A percentile compares a stretch with the other conserved stretches of the same genome.
These are phyloP conservation scores for Daptonema setosum DNA, from an alignment of 2,888 invertebrate genomes.

Conservation along the genomic window DNA sequence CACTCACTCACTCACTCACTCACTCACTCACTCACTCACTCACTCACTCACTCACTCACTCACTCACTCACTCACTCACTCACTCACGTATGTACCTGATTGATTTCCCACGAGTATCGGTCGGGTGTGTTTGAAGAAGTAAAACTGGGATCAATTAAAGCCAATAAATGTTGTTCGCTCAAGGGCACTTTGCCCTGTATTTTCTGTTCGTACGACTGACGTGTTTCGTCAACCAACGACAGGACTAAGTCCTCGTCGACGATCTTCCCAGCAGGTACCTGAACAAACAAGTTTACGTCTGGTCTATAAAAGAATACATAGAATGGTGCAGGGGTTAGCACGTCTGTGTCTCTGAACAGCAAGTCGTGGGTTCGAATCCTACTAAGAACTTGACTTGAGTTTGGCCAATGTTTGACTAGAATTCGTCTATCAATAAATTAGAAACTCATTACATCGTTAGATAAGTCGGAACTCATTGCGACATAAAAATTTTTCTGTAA, in stretches of 20 bases:
- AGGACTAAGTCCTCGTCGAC: conserved; percentile 12
- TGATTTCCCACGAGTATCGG: not conserved
- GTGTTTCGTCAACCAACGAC: conserved; percentile 17
- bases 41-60: not conserved
- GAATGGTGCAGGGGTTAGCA: not conserved
- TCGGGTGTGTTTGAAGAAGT: not conserved
- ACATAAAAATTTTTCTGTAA: too few species aligned
- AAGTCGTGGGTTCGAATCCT: too few species aligned
- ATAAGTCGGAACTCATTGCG: too few species aligned
- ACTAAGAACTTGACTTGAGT: too few species aligned
- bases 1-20: too few species aligned
- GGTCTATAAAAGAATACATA: not conserved
- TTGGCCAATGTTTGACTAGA: not conserved
- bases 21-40: too few species aligned
- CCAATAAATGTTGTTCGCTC: conserved; percentile 1
- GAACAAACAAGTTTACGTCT: not conserved
- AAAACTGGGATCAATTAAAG: conserved; percentile 3
- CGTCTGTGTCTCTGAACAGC: too few species aligned
- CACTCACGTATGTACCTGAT: too few species aligned
- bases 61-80: not conserved
- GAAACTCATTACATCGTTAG: not conserved
- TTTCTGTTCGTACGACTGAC: conserved; percentile 4
- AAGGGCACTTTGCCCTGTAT: conserved; percentile 4
- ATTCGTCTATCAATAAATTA: not conserved
- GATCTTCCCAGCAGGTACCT: conserved; percentile 6